Evolutionary conservation across 2,797 vertebrate genomes (phyloP).

Genomic region (Calcarius lapponicus): DNA sequence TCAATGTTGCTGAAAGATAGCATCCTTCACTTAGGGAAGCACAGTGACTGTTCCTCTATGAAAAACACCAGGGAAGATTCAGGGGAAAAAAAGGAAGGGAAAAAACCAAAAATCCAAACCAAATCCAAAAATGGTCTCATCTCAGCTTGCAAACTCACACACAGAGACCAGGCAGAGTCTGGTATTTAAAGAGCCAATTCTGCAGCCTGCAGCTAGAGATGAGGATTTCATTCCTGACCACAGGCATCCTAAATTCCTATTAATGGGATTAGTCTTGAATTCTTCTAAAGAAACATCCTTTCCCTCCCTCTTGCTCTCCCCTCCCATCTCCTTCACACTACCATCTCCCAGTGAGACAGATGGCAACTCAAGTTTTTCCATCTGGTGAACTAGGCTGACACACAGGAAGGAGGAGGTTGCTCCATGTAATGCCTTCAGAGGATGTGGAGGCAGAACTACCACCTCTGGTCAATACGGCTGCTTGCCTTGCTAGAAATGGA

Average conservation of each 20-base stretch:
- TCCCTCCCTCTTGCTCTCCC: not conserved
- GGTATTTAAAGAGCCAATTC: not conserved
- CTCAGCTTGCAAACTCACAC: not conserved
- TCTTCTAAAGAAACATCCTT: constrained; percentile 39
- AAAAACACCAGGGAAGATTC: not conserved
- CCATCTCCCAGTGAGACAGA: not conserved
- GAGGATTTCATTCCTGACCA: constrained; percentile 42
- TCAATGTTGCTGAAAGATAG: not conserved
- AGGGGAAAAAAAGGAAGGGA: fast-evolving
- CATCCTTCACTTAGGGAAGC: not conserved
- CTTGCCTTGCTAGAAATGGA: not conserved
- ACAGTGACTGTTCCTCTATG: not conserved
- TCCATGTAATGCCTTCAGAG: not conserved
- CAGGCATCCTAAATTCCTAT: constrained; percentile 23
- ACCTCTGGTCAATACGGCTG: not conserved
- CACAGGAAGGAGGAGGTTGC: not conserved
- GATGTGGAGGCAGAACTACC: not conserved
- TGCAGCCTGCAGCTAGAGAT: not conserved
- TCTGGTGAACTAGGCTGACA: not conserved
- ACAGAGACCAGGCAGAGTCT: not conserved
- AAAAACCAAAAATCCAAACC: not conserved
- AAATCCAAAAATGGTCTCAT: not conserved
- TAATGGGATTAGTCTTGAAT: constrained; percentile 38
- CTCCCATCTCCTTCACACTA: not conserved
- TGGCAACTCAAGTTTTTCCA: constrained; percentile 1